A percentile compares a stretch with the other conserved stretches of the same genome.
phyloP scores from a whole-genome alignment of 2,113 vertebrate species.

The Cyphomyrus plagiostoma region DNA sequence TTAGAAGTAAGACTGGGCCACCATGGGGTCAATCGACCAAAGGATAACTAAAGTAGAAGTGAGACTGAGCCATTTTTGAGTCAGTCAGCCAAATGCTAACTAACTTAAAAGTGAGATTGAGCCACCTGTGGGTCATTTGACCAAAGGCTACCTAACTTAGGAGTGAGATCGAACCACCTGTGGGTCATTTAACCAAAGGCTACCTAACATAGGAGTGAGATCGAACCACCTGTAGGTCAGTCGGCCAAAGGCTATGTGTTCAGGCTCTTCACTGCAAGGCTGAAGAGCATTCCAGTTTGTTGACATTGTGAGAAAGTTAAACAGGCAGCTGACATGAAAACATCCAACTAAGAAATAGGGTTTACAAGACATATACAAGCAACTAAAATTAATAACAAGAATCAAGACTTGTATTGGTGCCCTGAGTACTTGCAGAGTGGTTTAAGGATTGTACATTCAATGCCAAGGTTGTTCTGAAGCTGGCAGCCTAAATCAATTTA shows the following conservation, averaged over 20 bases:
- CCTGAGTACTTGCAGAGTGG: not conserved
- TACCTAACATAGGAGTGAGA: not conserved
- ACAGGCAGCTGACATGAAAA: not conserved
- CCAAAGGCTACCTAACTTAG: not conserved
- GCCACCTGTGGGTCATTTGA: not conserved
- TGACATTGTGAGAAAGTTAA: not conserved
- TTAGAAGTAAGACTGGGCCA: not conserved
- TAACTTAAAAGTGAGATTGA: not conserved
- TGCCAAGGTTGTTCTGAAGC: not conserved
- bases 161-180: too few relatives aligned
- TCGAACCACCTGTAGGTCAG: not conserved
- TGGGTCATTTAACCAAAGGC: not conserved
- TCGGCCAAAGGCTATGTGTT: not conserved
- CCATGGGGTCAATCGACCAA: not conserved
- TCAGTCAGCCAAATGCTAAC: not conserved
- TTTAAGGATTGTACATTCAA: not conserved
- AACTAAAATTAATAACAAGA: not conserved
- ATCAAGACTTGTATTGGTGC: not conserved
- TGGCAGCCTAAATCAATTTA: not conserved
- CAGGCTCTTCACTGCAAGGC: not conserved
- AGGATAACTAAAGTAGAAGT: not conserved
- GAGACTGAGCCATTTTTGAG: not conserved
- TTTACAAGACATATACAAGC: not conserved
- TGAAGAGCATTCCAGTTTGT: not conserved
- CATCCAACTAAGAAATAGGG: not conserved